Conservation (phyloP, 2,113 vertebrate species). For the Bettongia penicillata region DNA sequence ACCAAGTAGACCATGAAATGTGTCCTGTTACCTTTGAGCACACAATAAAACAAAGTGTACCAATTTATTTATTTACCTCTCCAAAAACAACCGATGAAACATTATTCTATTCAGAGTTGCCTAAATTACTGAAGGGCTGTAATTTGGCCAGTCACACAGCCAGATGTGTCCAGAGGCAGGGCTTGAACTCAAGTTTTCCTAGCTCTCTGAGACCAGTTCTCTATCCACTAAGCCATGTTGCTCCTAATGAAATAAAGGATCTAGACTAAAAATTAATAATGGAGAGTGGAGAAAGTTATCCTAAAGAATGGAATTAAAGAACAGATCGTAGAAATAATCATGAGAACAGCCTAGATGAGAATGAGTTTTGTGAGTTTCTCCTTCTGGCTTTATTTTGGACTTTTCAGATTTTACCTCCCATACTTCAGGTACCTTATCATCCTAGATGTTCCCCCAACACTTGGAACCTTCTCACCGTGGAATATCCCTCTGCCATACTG, state of each 20-base stretch:
- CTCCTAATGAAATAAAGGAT: neutral
- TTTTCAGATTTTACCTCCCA: neutral
- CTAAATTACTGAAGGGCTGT: neutral
- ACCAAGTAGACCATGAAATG: conserved; percentile 2
- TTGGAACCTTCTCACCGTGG: neutral
- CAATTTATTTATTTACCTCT: neutral
- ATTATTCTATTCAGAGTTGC: neutral
- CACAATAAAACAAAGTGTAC: neutral
- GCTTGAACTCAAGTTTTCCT: neutral
- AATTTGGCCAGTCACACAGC: neutral
- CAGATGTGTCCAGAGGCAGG: neutral
- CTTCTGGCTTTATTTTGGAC: neutral
- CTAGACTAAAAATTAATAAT: neutral
- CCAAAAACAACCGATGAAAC: neutral
- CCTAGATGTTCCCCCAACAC: neutral
- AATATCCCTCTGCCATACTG: neutral
- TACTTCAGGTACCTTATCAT: neutral
- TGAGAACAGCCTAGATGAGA: neutral
- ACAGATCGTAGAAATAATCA: neutral
- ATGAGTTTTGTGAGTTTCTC: neutral
- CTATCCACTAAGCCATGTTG: neutral
- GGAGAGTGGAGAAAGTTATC: neutral
- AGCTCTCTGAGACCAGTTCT: neutral
- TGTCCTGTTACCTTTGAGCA: neutral
- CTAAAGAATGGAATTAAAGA: neutral